Evolutionary conservation across 1,140 invertebrate genomes (phyloP).

Genomic region (Drosophila ercepeae): DNA sequence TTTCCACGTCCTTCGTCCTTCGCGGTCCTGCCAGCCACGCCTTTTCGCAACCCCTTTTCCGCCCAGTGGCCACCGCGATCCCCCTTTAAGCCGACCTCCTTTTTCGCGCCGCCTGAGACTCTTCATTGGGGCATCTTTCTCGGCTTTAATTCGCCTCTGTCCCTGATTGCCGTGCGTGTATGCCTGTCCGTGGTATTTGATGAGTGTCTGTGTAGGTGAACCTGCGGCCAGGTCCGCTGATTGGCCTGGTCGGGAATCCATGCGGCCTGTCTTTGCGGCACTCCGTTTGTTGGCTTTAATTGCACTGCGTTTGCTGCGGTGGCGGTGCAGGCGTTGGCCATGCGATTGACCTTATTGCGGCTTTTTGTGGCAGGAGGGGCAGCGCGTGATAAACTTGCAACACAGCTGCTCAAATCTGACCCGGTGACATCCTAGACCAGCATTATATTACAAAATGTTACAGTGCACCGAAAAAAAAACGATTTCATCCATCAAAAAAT

Average conservation of each 20-base stretch:
- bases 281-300: conserved; percentile 70
- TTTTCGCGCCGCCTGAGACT: conserved; percentile 24
- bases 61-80: not conserved
- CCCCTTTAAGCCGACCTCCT: not conserved
- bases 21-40: not conserved
- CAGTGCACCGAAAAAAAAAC: not conserved
- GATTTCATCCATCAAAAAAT: no score
- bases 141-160: conserved; percentile 29
- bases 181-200: not conserved
- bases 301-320: conserved; percentile 52
- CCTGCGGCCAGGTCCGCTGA: conserved; percentile 53
- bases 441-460: conserved; percentile 9
- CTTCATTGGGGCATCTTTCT: conserved; percentile 15
- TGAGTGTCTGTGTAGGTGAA: not conserved
- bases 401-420: conserved; percentile 17
- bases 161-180: conserved; percentile 17
- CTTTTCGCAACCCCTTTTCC: not conserved
- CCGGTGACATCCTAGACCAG: conserved; percentile 28
- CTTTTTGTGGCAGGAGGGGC: conserved; percentile 2
- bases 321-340: conserved; percentile 12
- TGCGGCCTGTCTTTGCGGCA: conserved; percentile 32
- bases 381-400: conserved; percentile 40
- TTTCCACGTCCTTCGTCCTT: conserved; percentile 29
- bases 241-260: conserved; percentile 52
- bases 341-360: conserved; percentile 74